Evolutionary conservation across 2,113 vertebrate species (phyloP).

Genomic region (Crocuta crocuta): DNA sequence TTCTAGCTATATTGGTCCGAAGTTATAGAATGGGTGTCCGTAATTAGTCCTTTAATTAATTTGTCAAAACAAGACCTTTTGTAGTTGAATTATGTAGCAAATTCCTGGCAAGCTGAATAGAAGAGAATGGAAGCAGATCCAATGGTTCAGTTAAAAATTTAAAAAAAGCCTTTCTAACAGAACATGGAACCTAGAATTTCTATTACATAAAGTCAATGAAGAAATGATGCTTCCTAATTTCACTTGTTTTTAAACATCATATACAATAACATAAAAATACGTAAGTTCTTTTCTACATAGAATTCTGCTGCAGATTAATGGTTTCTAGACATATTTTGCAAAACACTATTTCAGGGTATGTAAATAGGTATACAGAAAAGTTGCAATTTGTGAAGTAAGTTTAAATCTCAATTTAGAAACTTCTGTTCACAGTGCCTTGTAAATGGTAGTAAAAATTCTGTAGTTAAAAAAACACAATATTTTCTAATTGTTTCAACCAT

Average conservation of each 20-base stretch:
- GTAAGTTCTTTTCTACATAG: background rate
- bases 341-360: background rate
- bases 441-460: background rate
- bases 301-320: background rate
- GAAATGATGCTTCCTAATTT: background rate
- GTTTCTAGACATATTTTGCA: background rate
- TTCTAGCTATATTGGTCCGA: background rate
- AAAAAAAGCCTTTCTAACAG: background rate
- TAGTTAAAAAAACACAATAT: background rate
- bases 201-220: background rate
- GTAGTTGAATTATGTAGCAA: background rate
- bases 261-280: background rate
- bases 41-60: constrained; percentile 33
- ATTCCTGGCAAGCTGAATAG: background rate
- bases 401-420: background rate
- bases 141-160: background rate
- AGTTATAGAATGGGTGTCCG: background rate
- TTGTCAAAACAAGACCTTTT: background rate
- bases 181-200: background rate
- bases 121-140: background rate
- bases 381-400: constrained; percentile 12
- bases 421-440: background rate
- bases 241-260: background rate
- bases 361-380: background rate
- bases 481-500: background rate